These are phyloP conservation scores for Autographa gamma DNA, from an alignment of 2,888 invertebrate species.

Conservation along the genomic window DNA sequence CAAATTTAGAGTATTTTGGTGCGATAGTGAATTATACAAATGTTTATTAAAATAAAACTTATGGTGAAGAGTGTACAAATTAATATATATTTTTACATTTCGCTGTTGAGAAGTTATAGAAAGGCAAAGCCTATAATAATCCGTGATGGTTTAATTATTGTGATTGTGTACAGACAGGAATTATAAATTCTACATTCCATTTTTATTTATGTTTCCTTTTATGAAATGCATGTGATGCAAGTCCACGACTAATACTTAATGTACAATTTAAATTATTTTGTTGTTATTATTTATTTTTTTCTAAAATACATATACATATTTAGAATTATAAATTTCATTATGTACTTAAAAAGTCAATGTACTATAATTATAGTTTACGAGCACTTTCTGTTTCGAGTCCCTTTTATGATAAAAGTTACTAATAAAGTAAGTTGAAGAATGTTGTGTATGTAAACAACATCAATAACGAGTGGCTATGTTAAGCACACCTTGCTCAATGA, in stretches of 20 bases:
- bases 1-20: constrained; percentile 86
- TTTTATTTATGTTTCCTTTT: constrained; percentile 79
- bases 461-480: constrained; percentile 43
- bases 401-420: constrained; percentile 47
- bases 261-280: constrained; percentile 76
- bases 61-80: constrained; percentile 87
- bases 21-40: constrained; percentile 88
- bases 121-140: constrained; percentile 84
- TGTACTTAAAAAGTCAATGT: constrained; percentile 75
- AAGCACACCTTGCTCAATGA: constrained; percentile 79
- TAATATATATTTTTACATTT: constrained; percentile 89
- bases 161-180: constrained; percentile 86
- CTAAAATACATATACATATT: constrained; percentile 62
- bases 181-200: constrained; percentile 88
- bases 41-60: constrained; percentile 78
- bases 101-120: constrained; percentile 84
- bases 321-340: constrained; percentile 62
- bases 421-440: constrained; percentile 47
- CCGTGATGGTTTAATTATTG: constrained; percentile 86
- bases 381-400: constrained; percentile 69
- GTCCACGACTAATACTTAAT: constrained; percentile 87
- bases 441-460: constrained; percentile 53
- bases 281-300: constrained; percentile 72
- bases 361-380: constrained; percentile 59
- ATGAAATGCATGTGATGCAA: constrained; percentile 85